Evolutionary conservation across 2,113 vertebrate species (phyloP), one percentile per base, ranked within the genome.

Genomic region (Thryonomys swinderianus): DNA sequence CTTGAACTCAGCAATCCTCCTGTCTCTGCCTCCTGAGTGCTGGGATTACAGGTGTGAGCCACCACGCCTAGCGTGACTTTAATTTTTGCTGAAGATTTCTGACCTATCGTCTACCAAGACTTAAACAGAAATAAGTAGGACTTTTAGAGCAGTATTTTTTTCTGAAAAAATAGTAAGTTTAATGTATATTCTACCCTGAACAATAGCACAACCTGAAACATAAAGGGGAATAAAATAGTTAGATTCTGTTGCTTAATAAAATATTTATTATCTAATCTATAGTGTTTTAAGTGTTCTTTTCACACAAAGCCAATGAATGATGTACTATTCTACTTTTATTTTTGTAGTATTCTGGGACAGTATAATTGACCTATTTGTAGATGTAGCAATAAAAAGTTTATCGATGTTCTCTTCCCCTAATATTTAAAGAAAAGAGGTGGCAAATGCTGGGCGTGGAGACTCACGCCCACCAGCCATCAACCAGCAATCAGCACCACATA

Each of bases 301-400:
- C 61, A 61, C 34, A 71, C 10, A 62, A 62, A 82, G 40, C 45
- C 45, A 64, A 48, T 45, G 32, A 51, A 79, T 82, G 20, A 73
- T 62, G 55, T 16, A 53, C 88, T 91, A 84, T 48, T 59, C 7
- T 86, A 40, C 27, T 89, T 95, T 93, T 80, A 93, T 93, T 91
- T 40, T 91, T 48, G 83, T 16, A 55, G 55, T 85, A 40, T 55
- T 45, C 9, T 55, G 7, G 62, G n/a, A 88, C 20, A 69, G 81
- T 71, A 84, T 90, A 85, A 66, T 25, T 95, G 64, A 78, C 18
- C 37, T 53, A 76, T 85, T 61, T 62, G n/a, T 3, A 51, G 66
- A 53, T 67, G 9, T 2, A 20, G 42, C 51, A 51, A 86, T 37
- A 57, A 86, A 88, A 85, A 45, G 18, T 14, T 83, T 73, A 91